These are phyloP conservation scores for Diploptera punctata DNA, from an alignment of 2,888 invertebrate genomes.

Conservation along the genomic window DNA sequence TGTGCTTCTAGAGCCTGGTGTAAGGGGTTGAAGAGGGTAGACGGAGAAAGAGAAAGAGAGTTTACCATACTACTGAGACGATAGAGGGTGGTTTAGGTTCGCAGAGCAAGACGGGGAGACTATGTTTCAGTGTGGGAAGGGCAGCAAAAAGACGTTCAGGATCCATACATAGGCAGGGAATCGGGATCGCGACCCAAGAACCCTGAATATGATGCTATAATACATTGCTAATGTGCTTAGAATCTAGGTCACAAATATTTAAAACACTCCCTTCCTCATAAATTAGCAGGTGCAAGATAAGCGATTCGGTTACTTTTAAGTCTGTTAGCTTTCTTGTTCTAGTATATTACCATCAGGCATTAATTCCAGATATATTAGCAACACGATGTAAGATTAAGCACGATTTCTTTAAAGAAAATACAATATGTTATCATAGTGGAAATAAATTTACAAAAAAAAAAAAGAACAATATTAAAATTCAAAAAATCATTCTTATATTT, in stretches of 20 bases:
- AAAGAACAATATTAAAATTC: too few species aligned
- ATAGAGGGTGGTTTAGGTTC: conserved; percentile 29
- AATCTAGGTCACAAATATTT: neutral
- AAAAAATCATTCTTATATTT: too few species aligned
- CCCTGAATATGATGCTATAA: neutral
- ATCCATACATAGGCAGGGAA: neutral
- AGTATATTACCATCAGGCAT: too few species aligned
- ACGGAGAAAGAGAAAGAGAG: neutral
- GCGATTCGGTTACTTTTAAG: neutral
- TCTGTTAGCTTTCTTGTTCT: too few species aligned
- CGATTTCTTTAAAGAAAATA: neutral
- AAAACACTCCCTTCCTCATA: neutral
- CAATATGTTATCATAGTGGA: neutral
- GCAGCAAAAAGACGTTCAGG: conserved; percentile 7
- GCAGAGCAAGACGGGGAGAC: conserved; percentile 13
- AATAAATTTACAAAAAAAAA: neutral
- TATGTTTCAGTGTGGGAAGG: neutral
- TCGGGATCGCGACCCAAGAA: neutral
- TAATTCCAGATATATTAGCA: too few species aligned
- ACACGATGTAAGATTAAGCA: too few species aligned
- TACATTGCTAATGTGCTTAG: neutral
- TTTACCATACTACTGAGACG: conserved; percentile 25
- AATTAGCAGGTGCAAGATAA: neutral
- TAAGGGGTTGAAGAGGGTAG: conserved; percentile 12
- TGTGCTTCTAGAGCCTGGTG: neutral